Percentiles rank a stretch among this genome's conserved stretches.
These are phyloP conservation scores for Drosophila ficusphila DNA, from an alignment of 1,140 invertebrate genomes.

Conservation along the genomic window DNA sequence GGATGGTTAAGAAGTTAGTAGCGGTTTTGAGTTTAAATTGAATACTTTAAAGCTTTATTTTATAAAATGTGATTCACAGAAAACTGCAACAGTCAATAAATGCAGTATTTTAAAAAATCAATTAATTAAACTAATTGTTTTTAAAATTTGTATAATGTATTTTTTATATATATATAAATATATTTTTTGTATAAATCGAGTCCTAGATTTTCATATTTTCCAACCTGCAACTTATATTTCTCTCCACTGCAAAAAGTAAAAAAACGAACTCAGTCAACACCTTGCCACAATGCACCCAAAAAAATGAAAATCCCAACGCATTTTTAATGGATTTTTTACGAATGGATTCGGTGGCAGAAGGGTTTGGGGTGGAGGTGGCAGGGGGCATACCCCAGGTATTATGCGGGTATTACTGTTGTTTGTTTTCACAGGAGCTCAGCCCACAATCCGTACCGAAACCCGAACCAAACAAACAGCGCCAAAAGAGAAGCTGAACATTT, in stretches of 20 bases:
- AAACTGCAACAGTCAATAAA: too few species aligned
- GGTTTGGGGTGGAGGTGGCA: background rate
- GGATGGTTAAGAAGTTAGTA: background rate
- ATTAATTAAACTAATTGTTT: too few species aligned
- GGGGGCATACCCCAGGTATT: constrained; percentile 29
- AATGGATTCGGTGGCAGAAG: constrained; percentile 16
- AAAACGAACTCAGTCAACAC: constrained; percentile 50
- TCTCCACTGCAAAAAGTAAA: constrained; percentile 35
- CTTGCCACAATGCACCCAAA: constrained; percentile 49
- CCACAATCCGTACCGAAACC: constrained; percentile 33
- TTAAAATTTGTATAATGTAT: background rate
- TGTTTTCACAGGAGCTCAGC: constrained; percentile 55
- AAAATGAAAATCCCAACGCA: constrained; percentile 48
- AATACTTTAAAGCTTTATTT: too few species aligned
- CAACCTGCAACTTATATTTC: background rate
- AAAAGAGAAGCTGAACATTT: constrained; percentile 43
- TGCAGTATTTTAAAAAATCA: too few species aligned
- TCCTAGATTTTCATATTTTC: background rate
- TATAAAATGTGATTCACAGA: too few species aligned
- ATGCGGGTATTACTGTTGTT: constrained; percentile 62
- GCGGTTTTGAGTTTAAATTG: too few species aligned
- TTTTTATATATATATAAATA: background rate
- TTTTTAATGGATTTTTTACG: constrained; percentile 55
- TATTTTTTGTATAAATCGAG: too few species aligned
- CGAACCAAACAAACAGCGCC: constrained; percentile 45